Evolutionary conservation across 2,888 invertebrate species (phyloP).

Genomic region (Tridacna gigas): DNA sequence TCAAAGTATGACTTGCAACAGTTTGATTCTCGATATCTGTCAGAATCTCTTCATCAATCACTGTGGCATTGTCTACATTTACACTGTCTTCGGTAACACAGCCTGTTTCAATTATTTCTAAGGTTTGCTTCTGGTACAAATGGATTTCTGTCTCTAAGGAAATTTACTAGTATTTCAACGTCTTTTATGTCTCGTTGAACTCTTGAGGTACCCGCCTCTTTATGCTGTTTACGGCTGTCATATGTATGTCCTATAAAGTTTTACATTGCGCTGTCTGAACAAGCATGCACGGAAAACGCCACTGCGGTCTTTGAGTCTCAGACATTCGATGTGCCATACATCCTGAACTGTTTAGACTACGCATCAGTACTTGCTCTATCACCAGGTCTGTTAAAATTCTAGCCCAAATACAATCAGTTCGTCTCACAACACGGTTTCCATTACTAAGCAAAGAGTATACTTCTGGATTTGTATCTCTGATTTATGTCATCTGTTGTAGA

Average conservation of each 20-base stretch:
- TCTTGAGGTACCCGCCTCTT: conserved; percentile 51
- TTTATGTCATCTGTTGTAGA: no score
- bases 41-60: conserved; percentile 54
- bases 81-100: conserved; percentile 55
- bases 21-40: conserved; percentile 47
- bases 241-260: conserved; percentile 3
- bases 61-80: conserved; percentile 62
- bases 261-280: conserved; percentile 10
- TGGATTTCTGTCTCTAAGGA: conserved; percentile 60
- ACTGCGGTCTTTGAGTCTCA: conserved; percentile 6
- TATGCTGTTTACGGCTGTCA: conserved; percentile 57
- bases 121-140: conserved; percentile 55
- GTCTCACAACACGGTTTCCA: background rate
- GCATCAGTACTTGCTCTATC: conserved; percentile 16
- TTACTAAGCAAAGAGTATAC: background rate
- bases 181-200: conserved; percentile 55
- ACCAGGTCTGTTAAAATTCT: conserved; percentile 4
- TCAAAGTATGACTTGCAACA: conserved; percentile 50
- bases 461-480: conserved; percentile 13
- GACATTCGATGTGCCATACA: conserved; percentile 22
- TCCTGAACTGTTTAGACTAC: conserved; percentile 9
- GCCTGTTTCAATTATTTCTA: conserved; percentile 66
- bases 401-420: conserved; percentile 12
- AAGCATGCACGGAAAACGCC: conserved; percentile 11
- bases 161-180: conserved; percentile 33